Evolutionary conservation across 1,140 invertebrate genomes (phyloP).

Genomic region (Capitella teleta): DNA sequence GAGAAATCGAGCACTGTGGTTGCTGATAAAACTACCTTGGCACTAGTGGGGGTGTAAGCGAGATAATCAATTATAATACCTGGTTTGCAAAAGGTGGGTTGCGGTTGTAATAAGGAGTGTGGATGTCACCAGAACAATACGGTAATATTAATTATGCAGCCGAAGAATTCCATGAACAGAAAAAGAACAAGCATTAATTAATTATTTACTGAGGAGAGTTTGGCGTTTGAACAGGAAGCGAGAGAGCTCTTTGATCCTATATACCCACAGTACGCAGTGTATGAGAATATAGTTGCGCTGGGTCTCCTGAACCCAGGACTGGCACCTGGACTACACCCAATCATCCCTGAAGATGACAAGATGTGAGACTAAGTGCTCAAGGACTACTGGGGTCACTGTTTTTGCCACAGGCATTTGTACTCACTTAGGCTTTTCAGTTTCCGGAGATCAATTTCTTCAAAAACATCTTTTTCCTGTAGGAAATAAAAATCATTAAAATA

Average conservation of each 20-base stretch:
- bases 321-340: background rate
- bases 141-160: no score
- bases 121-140: no score
- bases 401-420: background rate
- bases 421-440: conserved; percentile 3
- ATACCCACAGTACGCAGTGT: background rate
- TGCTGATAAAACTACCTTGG: no score
- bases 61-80: no score
- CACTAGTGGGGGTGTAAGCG: no score
- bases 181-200: no score
- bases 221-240: no score
- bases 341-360: background rate
- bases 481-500: background rate
- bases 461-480: background rate
- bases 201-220: no score
- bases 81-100: no score
- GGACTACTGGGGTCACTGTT: background rate
- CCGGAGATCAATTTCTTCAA: conserved; percentile 6
- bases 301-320: background rate
- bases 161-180: no score
- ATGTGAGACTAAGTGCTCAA: background rate
- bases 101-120: no score
- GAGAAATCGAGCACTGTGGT: no score
- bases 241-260: background rate
- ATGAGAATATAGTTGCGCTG: background rate